Evolutionary conservation across 2,888 invertebrate species (phyloP).

Genomic region (Campopleginae sp.): DNA sequence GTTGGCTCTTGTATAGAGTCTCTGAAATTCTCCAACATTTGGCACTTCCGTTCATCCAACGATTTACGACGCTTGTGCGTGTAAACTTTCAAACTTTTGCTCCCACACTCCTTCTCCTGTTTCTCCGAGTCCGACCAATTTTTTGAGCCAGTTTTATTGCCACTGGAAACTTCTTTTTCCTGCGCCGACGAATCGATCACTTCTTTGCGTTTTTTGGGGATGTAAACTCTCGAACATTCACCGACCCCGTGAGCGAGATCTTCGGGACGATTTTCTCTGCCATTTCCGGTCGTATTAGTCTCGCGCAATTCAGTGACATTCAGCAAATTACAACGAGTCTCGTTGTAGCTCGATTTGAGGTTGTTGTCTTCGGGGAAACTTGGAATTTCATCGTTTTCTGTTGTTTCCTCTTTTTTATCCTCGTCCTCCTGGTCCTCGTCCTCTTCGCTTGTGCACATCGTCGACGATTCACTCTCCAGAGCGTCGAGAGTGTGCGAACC

Average conservation of each 20-base stretch:
- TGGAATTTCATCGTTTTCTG: conserved; percentile 9
- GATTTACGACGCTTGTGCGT: conserved; percentile 79
- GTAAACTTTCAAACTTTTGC: conserved; percentile 80
- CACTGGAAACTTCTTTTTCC: neutral
- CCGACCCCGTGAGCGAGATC: conserved; percentile 72
- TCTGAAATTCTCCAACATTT: conserved; percentile 19
- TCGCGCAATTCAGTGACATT: conserved; percentile 57
- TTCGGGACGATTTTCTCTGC: neutral
- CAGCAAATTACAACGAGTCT: conserved; percentile 75
- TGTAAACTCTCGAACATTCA: conserved; percentile 81
- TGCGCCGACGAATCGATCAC: conserved; percentile 21
- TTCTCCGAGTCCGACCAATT: neutral
- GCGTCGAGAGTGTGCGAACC: conserved; percentile 12
- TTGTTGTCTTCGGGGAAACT: conserved; percentile 51
- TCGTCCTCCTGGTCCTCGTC: conserved; percentile 28
- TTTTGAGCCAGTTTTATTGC: neutral
- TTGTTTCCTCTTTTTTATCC: conserved; percentile 4
- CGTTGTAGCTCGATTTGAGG: conserved; percentile 71
- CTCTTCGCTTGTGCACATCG: conserved; percentile 44
- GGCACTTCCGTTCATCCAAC: conserved; percentile 70
- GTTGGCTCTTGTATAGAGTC: conserved; percentile 66
- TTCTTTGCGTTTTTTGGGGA: conserved; percentile 79
- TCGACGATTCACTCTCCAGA: conserved; percentile 43
- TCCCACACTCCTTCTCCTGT: conserved; percentile 71
- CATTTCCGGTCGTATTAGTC: conserved; percentile 46